Conservation (phyloP, 1,140 invertebrate species). For the Laupala kohalensis region DNA sequence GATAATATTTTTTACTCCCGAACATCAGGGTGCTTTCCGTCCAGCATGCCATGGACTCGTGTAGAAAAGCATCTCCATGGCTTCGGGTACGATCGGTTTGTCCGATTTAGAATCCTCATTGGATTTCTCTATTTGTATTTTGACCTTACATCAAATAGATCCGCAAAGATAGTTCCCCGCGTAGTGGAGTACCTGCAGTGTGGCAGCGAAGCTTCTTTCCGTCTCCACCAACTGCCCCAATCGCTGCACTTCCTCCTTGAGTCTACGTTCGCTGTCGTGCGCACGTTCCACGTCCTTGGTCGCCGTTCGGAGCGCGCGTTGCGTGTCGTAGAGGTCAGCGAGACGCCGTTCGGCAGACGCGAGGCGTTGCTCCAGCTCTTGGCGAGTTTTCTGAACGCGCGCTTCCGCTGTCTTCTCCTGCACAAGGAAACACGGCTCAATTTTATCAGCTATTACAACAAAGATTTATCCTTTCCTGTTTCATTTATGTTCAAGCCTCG, state of each 20-base stretch:
- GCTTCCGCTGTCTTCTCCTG: slow-evolving; percentile 33
- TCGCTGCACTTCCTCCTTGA: slow-evolving; percentile 39
- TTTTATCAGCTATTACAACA: too few relatives aligned
- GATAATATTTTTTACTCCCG: too few relatives aligned
- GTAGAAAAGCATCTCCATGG: too few relatives aligned
- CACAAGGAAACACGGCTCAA: too few relatives aligned
- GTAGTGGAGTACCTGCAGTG: slow-evolving; percentile 27
- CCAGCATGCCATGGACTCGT: too few relatives aligned
- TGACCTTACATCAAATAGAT: neutral
- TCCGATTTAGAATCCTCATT: too few relatives aligned
- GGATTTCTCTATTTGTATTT: neutral
- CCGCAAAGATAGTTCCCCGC: too few relatives aligned
- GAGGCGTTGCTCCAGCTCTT: slow-evolving; percentile 31
- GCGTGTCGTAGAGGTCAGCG: slow-evolving; percentile 34
- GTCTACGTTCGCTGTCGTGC: slow-evolving; percentile 35
- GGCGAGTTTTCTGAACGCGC: slow-evolving; percentile 32
- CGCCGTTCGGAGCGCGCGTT: slow-evolving; percentile 37
- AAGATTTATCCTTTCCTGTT: too few relatives aligned
- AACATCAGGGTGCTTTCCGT: too few relatives aligned
- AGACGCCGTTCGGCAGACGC: slow-evolving; percentile 16
- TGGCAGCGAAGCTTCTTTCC: slow-evolving; percentile 33
- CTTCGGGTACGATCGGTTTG: too few relatives aligned
- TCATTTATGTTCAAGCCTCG: too few relatives aligned
- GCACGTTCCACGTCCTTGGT: slow-evolving; percentile 41
- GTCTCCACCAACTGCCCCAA: slow-evolving; percentile 33